Evolutionary conservation across 2,797 vertebrate species (phyloP).

Genomic region (Xenops minutus): DNA sequence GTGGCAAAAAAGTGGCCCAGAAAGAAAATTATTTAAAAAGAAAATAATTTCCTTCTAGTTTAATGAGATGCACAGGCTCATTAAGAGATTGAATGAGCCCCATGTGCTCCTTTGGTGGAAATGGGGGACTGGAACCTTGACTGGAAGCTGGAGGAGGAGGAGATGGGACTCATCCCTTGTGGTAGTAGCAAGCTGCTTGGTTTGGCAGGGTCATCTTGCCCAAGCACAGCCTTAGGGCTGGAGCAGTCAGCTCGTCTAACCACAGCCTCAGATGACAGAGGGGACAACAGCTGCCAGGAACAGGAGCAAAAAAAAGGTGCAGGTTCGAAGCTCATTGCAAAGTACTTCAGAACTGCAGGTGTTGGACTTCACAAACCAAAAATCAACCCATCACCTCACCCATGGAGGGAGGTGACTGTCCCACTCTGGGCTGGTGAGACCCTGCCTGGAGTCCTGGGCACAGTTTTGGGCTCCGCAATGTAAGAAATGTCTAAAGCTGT

Average conservation of each 20-base stretch:
- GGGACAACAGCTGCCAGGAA: not conserved
- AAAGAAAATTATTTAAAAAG: not conserved
- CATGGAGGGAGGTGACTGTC: not conserved
- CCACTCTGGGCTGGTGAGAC: fast-evolving
- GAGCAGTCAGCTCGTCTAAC: fast-evolving
- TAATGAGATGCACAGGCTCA: not conserved
- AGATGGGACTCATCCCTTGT: not conserved
- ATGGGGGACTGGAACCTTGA: not conserved
- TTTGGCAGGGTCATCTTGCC: not conserved
- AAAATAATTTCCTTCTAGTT: not conserved
- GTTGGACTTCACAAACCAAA: not conserved
- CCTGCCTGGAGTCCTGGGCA: not conserved
- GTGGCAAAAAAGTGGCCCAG: not conserved
- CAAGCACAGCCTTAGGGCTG: not conserved
- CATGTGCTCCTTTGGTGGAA: not conserved
- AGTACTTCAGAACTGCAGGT: not conserved
- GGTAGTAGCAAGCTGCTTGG: not conserved
- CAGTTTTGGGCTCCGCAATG: not conserved
- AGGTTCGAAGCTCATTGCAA: not conserved
- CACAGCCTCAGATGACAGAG: not conserved
- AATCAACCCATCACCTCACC: not conserved
- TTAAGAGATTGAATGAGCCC: not conserved
- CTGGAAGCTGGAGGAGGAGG: not conserved
- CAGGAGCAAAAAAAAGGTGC: not conserved
- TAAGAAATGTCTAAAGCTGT: not conserved